These are phyloP conservation scores for Fregata magnificens DNA, from an alignment of 2,113 vertebrate species.

Conservation along the genomic window DNA sequence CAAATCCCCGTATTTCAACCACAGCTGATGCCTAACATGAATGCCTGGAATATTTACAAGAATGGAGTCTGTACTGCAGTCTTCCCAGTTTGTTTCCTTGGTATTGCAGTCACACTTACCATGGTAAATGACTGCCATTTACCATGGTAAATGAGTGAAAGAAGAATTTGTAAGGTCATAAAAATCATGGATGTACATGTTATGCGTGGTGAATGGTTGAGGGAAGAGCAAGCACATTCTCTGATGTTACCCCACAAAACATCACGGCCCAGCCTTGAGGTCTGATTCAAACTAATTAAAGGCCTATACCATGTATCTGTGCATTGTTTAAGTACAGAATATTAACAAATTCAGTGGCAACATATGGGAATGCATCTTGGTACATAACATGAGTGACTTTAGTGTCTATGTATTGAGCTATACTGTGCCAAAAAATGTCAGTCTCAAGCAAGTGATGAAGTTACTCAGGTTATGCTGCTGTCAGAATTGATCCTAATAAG, in stretches of 20 bases:
- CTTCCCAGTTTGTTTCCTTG: background rate
- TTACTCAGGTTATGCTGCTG: background rate
- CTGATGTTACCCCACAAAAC: background rate
- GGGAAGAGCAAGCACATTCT: background rate
- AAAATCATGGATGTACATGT: background rate
- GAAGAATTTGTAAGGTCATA: constrained; percentile 1
- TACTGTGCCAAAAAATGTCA: background rate
- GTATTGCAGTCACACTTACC: background rate
- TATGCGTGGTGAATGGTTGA: background rate
- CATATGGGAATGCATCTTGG: background rate
- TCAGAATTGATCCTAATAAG: background rate
- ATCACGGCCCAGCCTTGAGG: rapidly evolving
- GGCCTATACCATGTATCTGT: background rate
- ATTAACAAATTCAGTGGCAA: background rate
- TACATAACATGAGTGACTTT: background rate
- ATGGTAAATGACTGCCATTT: background rate
- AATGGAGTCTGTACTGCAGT: background rate
- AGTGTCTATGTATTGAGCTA: background rate
- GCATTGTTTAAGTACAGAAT: background rate
- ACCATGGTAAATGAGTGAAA: background rate
- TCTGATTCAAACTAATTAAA: background rate
- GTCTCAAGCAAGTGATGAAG: background rate
- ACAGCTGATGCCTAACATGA: background rate
- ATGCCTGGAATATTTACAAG: constrained; percentile 4
- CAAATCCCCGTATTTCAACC: background rate